Conservation (phyloP, 2,113 vertebrate species). For the Dipodomys ordii region DNA sequence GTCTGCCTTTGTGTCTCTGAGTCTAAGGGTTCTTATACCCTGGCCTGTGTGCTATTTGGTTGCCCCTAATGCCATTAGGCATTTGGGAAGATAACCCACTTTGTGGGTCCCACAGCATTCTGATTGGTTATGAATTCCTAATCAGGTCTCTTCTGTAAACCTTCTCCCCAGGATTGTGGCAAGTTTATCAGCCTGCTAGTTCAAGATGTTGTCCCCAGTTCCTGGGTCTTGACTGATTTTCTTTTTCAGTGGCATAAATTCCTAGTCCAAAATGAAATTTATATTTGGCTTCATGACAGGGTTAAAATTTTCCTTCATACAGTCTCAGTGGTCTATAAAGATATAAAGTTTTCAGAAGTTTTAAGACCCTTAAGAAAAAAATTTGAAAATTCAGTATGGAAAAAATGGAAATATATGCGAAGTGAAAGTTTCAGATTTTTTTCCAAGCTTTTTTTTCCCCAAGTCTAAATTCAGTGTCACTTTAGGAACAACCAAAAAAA, state of each 20-base stretch:
- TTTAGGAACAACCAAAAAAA: constrained; percentile 34
- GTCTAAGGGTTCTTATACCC: too few species aligned
- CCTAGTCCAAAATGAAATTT: constrained; percentile 28
- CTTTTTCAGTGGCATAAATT: neutral
- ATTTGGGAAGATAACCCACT: too few species aligned
- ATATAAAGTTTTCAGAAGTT: constrained; percentile 35
- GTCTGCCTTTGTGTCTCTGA: too few species aligned
- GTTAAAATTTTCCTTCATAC: neutral
- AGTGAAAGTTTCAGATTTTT: constrained; percentile 26
- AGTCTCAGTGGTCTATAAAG: neutral
- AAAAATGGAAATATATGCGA: constrained; percentile 46
- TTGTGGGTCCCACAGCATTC: too few species aligned
- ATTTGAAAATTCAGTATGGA: constrained; percentile 5
- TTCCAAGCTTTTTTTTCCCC: neutral
- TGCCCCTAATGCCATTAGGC: too few species aligned
- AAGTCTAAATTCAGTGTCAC: constrained; percentile 49
- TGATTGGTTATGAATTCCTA: too few species aligned
- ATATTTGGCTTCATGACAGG: neutral
- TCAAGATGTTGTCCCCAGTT: too few species aligned
- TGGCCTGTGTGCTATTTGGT: too few species aligned
- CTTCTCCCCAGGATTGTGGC: too few species aligned
- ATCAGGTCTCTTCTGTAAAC: too few species aligned
- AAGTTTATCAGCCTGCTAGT: too few species aligned
- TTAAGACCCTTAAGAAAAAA: neutral
- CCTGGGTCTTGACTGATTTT: too few species aligned